Evolutionary conservation across 2,113 vertebrate species (phyloP).

Genomic region (Microtus pennsylvanicus): DNA sequence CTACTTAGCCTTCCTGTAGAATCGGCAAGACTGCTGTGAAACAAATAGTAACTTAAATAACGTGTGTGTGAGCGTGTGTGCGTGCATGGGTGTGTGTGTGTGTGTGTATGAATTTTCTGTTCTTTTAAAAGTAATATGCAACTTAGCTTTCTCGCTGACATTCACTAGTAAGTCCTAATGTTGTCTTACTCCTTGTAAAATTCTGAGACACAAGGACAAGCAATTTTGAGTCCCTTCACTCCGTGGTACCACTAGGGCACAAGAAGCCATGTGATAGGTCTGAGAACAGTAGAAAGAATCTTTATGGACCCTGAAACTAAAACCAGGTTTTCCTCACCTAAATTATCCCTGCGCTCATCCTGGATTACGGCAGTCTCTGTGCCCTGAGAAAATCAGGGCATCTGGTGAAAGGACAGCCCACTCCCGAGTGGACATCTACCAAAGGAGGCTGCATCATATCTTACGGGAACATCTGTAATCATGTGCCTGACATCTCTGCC

Average conservation of each 20-base stretch:
- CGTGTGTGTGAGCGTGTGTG: no score
- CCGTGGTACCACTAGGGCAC: neutral
- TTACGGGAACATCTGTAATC: neutral
- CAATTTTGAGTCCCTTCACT: neutral
- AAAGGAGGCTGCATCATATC: neutral
- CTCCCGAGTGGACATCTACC: neutral
- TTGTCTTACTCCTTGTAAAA: neutral
- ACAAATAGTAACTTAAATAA: neutral
- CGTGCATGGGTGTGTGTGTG: no score
- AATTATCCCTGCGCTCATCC: neutral
- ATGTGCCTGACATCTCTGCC: neutral
- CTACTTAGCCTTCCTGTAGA: slow-evolving; percentile 3
- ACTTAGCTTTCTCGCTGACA: neutral
- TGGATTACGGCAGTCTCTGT: neutral
- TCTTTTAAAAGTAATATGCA: neutral
- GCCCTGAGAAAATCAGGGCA: slow-evolving; percentile 26
- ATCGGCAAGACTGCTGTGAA: neutral
- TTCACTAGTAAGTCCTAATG: neutral
- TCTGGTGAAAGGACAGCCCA: neutral
- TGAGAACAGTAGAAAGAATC: neutral
- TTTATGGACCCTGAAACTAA: neutral
- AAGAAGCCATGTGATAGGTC: neutral
- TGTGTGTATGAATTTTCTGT: neutral
- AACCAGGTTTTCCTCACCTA: slow-evolving; percentile 8
- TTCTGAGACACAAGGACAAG: neutral